Evolutionary conservation across 1,140 invertebrate genomes (phyloP), one percentile per base, ranked within the genome.

Genomic region (Scaptomyza hsui): DNA sequence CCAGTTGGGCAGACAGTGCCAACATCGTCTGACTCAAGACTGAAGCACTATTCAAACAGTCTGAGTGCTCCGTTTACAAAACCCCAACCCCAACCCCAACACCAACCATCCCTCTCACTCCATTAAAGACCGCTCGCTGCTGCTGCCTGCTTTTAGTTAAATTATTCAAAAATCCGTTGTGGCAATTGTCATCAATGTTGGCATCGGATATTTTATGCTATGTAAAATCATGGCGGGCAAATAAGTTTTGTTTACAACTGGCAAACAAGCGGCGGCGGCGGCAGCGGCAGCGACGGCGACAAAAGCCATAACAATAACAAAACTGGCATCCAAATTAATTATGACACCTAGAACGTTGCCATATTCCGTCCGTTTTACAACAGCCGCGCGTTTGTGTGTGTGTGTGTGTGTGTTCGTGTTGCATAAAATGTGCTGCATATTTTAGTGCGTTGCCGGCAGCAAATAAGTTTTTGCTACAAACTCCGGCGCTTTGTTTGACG

Each of bases 31-130:
- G 62, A 19, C 49, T 61, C 67, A 68, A 69, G 57, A 78, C 60
- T 85, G 73, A 61, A 86, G 80, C 53, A 67, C 82, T 71, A 77
- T 78, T 86, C 81, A 74, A 69, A 59, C 49, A 61, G 81, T 85
- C 81, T 85, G 77, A 86, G 81, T 77, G 72, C 53, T 37, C 12
- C 45, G 68, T 63, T 63, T 55, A 53, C 35, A 32, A 16, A 32
- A 13, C 7, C 16, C 10, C 13, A 6, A 6, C 24, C 16, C 1
- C 35, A 0, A 0, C 16, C 2, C 7, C 26, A 3, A n/a, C 13
- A 4, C 5, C 59, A 6, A 4, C 10, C 13, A 24, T 13, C 21
- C n/a, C 47, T 15, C 15, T 9, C 15, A 16, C 7, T 2, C 3
- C 15, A 26, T 55, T 55, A 42, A 55, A 26, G 37, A 12, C 10